These are phyloP conservation scores for Electrona antarctica DNA, from an alignment of 2,113 vertebrate genomes.

Conservation along the genomic window DNA sequence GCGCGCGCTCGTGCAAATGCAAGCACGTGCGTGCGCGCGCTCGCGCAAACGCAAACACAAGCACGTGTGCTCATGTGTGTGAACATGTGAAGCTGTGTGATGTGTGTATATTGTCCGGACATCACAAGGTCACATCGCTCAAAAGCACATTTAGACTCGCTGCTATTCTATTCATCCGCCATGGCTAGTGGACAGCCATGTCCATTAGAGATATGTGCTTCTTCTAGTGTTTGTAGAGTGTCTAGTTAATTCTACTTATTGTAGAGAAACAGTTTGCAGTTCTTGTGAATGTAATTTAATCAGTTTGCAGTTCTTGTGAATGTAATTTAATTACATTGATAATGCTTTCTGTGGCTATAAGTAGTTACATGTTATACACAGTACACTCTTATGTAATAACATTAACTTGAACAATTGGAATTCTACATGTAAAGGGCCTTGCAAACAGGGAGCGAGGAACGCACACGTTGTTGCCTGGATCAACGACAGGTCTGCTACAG, in stretches of 20 bases:
- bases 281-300: no score
- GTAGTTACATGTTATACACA: no score
- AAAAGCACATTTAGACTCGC: slow-evolving; percentile 38
- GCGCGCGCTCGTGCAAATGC: not conserved
- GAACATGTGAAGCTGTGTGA: not conserved
- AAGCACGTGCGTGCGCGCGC: not conserved
- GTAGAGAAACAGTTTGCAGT: no score
- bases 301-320: no score
- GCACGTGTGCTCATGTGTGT: not conserved
- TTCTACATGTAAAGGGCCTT: no score
- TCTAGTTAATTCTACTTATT: not conserved
- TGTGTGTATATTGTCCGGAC: not conserved
- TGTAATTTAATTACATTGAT: no score
- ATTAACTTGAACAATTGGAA: no score
- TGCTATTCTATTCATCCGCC: slow-evolving; percentile 37
- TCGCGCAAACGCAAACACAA: not conserved
- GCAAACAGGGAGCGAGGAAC: no score
- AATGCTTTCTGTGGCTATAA: no score
- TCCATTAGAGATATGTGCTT: not conserved
- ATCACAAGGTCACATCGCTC: slow-evolving; percentile 54
- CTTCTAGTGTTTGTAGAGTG: not conserved
- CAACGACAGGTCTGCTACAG: no score
- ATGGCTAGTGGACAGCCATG: slow-evolving; percentile 22
- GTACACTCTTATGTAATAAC: no score
- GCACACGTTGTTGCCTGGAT: no score